These are phyloP conservation scores for Epistrophe eligans DNA, from an alignment of 2,888 invertebrate genomes.

Conservation along the genomic window DNA sequence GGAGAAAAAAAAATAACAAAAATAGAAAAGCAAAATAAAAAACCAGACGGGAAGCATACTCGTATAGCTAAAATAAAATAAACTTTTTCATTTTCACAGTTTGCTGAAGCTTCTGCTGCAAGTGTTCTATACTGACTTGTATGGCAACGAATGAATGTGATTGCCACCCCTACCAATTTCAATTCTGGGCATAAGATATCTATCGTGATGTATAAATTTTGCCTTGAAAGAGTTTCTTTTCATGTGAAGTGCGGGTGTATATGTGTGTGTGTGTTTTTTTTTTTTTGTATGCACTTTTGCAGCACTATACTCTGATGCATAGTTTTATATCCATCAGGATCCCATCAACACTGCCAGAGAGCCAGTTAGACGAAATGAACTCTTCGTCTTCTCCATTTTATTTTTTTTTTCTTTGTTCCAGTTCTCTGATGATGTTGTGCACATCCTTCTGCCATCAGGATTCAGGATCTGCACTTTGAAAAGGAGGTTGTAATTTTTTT, in stretches of 20 bases:
- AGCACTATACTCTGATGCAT: conserved; percentile 67
- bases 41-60: not conserved
- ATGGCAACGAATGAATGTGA: conserved; percentile 62
- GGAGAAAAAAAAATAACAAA: conserved; percentile 9
- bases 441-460: conserved; percentile 22
- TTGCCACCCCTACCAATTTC: conserved; percentile 68
- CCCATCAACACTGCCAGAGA: conserved; percentile 71
- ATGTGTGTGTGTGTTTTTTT: not conserved
- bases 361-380: conserved; percentile 71
- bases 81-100: conserved; percentile 62
- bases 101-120: conserved; percentile 29
- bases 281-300: conserved; percentile 58
- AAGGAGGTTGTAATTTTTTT: not conserved
- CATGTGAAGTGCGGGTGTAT: conserved; percentile 16
- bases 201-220: conserved; percentile 33
- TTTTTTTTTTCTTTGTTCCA: not conserved
- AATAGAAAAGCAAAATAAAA: not conserved
- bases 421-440: conserved; percentile 26
- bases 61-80: not conserved
- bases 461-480: conserved; percentile 25
- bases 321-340: conserved; percentile 76
- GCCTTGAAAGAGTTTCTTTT: conserved; percentile 17
- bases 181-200: conserved; percentile 67
- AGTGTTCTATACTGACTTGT: not conserved
- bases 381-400: conserved; percentile 26